A percentile compares a stretch with the other conserved stretches of the same genome.
phyloP scores from a whole-genome alignment of 53 echinoderm and acorn worm species.

The Crossaster papposus region DNA sequence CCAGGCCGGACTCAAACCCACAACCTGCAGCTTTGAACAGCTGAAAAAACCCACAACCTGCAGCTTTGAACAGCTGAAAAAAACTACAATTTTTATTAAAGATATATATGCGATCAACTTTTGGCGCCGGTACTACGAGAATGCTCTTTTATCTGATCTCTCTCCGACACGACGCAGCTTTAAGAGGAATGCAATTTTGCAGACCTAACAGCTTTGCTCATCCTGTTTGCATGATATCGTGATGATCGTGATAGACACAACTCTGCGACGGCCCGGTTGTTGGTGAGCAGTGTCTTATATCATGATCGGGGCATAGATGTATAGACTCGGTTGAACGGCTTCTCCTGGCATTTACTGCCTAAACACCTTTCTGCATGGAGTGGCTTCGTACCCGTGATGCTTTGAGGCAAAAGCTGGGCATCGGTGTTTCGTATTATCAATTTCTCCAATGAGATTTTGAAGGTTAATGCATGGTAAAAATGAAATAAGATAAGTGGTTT shows the following conservation, averaged over 20 bases:
- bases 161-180: not conserved
- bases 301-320: too few relatives aligned
- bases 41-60: too few relatives aligned
- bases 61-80: too few relatives aligned
- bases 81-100: too few relatives aligned
- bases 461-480: too few relatives aligned
- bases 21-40: too few relatives aligned
- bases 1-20: too few relatives aligned
- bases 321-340: not conserved
- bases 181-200: not conserved
- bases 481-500: too few relatives aligned
- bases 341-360: constrained; percentile 25
- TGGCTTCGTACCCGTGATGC: constrained; percentile 12
- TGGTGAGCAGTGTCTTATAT: not conserved
- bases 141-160: not conserved
- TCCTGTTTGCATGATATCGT: not conserved
- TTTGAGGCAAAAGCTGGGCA: constrained; percentile 4
- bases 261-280: not conserved
- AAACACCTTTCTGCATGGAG: constrained; percentile 13
- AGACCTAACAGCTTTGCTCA: not conserved
- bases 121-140: not conserved
- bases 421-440: not conserved
- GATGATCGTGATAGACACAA: not conserved
- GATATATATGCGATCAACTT: too few relatives aligned
- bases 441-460: too few relatives aligned